Evolutionary conservation across 1,140 invertebrate genomes (phyloP).

Genomic region (Parasteatoda tepidariorum): DNA sequence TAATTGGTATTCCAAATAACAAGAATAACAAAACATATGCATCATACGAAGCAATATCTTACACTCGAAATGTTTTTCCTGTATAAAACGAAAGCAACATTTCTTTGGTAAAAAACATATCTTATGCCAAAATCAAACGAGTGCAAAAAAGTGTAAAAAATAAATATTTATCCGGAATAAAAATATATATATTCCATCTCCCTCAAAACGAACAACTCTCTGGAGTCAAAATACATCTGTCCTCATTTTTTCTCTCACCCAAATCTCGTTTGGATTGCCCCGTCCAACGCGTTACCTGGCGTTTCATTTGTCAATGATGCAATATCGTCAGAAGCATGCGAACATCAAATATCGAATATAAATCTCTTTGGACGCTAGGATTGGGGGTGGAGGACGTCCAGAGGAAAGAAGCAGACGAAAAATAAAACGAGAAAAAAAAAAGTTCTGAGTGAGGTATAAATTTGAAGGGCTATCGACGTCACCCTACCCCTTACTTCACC

Average conservation of each 20-base stretch:
- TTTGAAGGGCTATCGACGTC: slow-evolving; percentile 43
- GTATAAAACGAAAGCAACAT: too few species aligned
- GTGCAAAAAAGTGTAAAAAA: too few species aligned
- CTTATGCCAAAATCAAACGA: too few species aligned
- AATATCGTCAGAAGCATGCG: slow-evolving; percentile 33
- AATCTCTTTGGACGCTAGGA: slow-evolving; percentile 33
- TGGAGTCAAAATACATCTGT: neutral
- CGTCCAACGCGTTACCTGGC: slow-evolving; percentile 3
- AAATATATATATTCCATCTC: neutral
- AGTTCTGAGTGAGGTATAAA: slow-evolving; percentile 32
- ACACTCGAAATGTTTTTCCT: too few species aligned
- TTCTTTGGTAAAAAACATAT: too few species aligned
- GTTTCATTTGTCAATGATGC: slow-evolving; percentile 47
- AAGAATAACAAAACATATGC: too few species aligned
- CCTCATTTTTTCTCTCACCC: neutral
- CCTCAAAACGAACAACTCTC: neutral
- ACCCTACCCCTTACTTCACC: neutral
- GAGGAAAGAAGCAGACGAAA: slow-evolving; percentile 21
- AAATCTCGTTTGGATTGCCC: neutral
- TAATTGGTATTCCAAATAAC: too few species aligned
- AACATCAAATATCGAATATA: slow-evolving; percentile 51
- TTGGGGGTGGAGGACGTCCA: neutral
- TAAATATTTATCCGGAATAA: too few species aligned
- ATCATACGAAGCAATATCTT: too few species aligned
- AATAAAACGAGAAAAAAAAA: neutral